Evolutionary conservation across 1,140 invertebrate genomes (phyloP), one percentile per base, ranked within the genome.

Genomic region (Pectinophora gossypiella): DNA sequence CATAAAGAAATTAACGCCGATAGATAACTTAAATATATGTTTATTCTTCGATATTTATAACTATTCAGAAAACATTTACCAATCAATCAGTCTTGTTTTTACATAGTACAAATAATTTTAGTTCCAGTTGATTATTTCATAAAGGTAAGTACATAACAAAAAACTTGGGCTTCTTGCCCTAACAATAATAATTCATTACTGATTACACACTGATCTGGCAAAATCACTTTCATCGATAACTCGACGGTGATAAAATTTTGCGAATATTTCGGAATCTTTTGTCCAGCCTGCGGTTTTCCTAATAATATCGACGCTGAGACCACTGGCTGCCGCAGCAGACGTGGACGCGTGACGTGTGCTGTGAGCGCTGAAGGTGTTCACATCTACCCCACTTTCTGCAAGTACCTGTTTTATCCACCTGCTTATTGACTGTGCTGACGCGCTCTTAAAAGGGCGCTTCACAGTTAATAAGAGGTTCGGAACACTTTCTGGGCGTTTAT

Each of bases 371-470:
- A 66, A 68, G 47, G 49, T 21, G 0, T 43, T 40, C 0, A 55
- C 61, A 23, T 71, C 62, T 7, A 77, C 44, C 0, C 72, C 70
- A 42, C 64, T 61, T 16, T 50, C 46, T 10, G 22, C 12, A 12
- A 73, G 36, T 23, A 48, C 52, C 18, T 51, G 44, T 49, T 67
- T 69, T n/a, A 73, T 71, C 72, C 74, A 77, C 22, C 67, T 47
- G 40, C 63, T 64, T 48, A 74, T 51, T 6, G 61, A 64, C 52
- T 69, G 64, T 27, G 61, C 18, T 5, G 56, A 42, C 19, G 64
- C 68, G 21, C 38, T 35, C 4, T 46, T 51, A 21, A 48, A 23
- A 3, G 59, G 66, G 32, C 16, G 42, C 42, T 51, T 51, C 22
- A 42, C 20, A 42, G 47, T 54, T 20, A 55, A 35, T 18, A 48